Percentiles rank a stretch among this genome's conserved stretches.
These are phyloP conservation scores for Acromyrmex heyeri DNA, from an alignment of 1,140 invertebrate species.

Conservation along the genomic window DNA sequence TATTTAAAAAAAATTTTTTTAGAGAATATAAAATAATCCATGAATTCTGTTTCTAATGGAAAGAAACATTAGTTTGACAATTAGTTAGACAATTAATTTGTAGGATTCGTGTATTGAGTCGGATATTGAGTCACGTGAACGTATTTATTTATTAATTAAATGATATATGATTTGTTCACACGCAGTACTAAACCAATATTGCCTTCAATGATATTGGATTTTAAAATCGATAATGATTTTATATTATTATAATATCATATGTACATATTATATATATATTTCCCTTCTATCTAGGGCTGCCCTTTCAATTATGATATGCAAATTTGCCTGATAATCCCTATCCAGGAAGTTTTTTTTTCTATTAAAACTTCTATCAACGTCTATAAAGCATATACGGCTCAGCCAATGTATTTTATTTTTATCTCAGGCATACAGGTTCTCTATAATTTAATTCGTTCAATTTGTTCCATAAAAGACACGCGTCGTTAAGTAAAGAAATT, in stretches of 20 bases:
- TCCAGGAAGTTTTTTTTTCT: constrained; percentile 33
- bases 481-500: background rate
- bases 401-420: constrained; percentile 32
- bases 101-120: background rate
- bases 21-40: background rate
- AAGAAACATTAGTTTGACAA: background rate
- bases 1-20: background rate
- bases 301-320: constrained; percentile 57
- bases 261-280: constrained; percentile 45
- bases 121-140: background rate
- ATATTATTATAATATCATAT: background rate
- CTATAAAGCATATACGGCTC: constrained; percentile 7
- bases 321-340: constrained; percentile 25
- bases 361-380: constrained; percentile 53
- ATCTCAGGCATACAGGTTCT: constrained; percentile 10
- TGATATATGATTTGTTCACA: background rate
- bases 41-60: background rate
- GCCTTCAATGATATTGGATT: background rate
- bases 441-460: constrained; percentile 14
- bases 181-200: background rate
- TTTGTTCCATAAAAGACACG: constrained; percentile 1
- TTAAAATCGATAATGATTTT: constrained; percentile 35
- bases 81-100: background rate
- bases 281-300: background rate
- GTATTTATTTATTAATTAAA: background rate